Conservation (phyloP, 1,140 invertebrate genomes). For the Batillaria attramentaria region DNA sequence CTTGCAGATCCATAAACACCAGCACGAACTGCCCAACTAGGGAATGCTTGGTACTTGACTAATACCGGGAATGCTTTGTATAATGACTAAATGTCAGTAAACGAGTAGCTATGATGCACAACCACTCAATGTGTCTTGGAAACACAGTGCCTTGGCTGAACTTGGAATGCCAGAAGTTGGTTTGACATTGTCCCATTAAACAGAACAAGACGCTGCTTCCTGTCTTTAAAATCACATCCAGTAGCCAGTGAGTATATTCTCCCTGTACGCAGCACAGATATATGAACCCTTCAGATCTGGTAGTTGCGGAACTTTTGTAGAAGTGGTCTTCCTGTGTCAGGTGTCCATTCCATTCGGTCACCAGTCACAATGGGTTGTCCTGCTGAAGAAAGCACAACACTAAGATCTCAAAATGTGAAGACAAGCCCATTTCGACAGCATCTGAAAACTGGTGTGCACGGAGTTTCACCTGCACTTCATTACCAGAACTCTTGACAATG, state of each 20-base stretch:
- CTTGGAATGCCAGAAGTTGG: neutral
- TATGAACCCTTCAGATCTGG: constrained; percentile 15
- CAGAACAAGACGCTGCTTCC: neutral
- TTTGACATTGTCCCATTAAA: neutral
- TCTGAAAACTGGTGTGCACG: neutral
- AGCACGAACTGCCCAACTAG: no score
- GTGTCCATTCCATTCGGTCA: constrained; percentile 17
- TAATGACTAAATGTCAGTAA: neutral
- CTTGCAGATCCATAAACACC: no score
- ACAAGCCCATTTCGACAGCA: neutral
- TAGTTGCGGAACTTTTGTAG: constrained; percentile 32
- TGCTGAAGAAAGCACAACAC: neutral
- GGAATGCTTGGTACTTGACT: no score
- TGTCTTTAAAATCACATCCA: neutral
- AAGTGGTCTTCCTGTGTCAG: neutral
- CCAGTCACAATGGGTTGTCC: constrained; percentile 14
- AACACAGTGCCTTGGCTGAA: neutral
- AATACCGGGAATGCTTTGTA: no score
- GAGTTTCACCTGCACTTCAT: neutral
- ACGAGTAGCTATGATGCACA: neutral
- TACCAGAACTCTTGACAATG: neutral
- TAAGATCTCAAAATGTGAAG: neutral
- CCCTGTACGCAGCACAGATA: neutral
- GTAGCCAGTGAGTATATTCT: neutral
- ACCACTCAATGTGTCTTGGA: neutral